These are phyloP conservation scores for Lipophrys pholis DNA, from an alignment of 2,113 vertebrate species.

Conservation along the genomic window DNA sequence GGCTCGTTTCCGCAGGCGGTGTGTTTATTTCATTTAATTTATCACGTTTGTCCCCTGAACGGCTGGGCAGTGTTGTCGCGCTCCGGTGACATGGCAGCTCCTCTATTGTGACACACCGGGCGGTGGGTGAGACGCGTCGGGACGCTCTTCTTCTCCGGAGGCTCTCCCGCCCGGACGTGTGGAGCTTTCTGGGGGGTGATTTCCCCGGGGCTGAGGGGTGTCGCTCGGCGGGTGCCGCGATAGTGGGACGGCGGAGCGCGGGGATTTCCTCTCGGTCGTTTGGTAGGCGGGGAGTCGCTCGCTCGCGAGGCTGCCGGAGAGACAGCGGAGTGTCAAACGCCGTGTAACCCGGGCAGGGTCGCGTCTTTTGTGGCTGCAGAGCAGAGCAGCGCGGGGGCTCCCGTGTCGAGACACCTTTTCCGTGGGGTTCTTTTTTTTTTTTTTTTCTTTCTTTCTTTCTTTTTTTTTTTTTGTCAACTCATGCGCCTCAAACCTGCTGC, in stretches of 20 bases:
- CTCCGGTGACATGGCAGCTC: conserved; percentile 60
- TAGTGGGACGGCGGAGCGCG: conserved; percentile 59
- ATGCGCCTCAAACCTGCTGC: conserved; percentile 81
- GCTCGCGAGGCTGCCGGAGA: conserved; percentile 41
- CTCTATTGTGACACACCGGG: conserved; percentile 50
- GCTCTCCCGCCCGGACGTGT: no score
- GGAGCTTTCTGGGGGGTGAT: no score
- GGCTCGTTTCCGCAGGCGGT: rapidly evolving
- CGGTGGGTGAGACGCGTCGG: conserved; percentile 1
- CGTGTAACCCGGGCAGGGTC: conserved; percentile 42
- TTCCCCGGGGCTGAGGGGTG: neutral
- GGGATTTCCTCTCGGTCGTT: conserved; percentile 80
- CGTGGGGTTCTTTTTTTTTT: conserved; percentile 28
- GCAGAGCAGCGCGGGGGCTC: conserved; percentile 16
- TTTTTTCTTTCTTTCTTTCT: conserved; percentile 56
- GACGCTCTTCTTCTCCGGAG: no score
- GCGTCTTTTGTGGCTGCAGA: neutral
- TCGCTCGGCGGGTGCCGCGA: conserved; percentile 7
- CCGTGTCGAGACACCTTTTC: neutral
- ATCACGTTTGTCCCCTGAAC: conserved; percentile 4
- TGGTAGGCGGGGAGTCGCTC: conserved; percentile 76
- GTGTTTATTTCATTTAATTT: conserved; percentile 55
- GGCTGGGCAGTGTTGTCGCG: neutral
- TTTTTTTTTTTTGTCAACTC: conserved; percentile 68
- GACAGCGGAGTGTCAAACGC: conserved; percentile 71